Evolutionary conservation across 2,797 vertebrate genomes (phyloP).

Genomic region (Tauraco hartlaubi): DNA sequence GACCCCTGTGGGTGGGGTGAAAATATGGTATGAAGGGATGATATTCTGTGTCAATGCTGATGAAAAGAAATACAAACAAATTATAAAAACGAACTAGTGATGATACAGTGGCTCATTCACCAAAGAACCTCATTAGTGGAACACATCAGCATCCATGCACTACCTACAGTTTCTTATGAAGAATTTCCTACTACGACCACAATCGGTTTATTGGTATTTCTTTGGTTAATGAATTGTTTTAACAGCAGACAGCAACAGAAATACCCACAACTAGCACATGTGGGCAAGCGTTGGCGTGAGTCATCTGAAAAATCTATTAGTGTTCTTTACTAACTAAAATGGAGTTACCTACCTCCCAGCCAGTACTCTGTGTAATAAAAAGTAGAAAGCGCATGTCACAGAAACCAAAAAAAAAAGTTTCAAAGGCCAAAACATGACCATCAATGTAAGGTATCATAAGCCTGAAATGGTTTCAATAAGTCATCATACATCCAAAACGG

Average conservation of each 20-base stretch:
- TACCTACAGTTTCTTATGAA: slow-evolving; percentile 81
- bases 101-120: slow-evolving; percentile 89
- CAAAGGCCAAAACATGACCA: slow-evolving; percentile 74
- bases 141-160: slow-evolving; percentile 93
- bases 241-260: slow-evolving; percentile 90
- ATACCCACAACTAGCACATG: slow-evolving; percentile 89
- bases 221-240: slow-evolving; percentile 94
- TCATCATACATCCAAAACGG: not conserved
- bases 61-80: slow-evolving; percentile 81
- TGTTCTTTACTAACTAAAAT: slow-evolving; percentile 87
- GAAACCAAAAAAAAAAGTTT: slow-evolving; percentile 66
- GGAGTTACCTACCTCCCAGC: slow-evolving; percentile 99
- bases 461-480: slow-evolving; percentile 6
- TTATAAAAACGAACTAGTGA: slow-evolving; percentile 78
- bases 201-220: slow-evolving; percentile 81
- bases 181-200: slow-evolving; percentile 72
- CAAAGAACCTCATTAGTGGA: slow-evolving; percentile 91
- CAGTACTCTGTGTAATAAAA: slow-evolving; percentile 99
- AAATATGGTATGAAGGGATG: slow-evolving; percentile 80
- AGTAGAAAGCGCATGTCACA: slow-evolving; percentile 88
- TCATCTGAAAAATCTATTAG: slow-evolving; percentile 84
- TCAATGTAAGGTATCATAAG: slow-evolving; percentile 9
- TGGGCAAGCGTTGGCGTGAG: slow-evolving; percentile 91
- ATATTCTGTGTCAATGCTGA: slow-evolving; percentile 80
- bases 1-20: slow-evolving; percentile 93